These are phyloP conservation scores for Ectemnius continuus DNA, from an alignment of 2,888 invertebrate genomes.

Conservation along the genomic window DNA sequence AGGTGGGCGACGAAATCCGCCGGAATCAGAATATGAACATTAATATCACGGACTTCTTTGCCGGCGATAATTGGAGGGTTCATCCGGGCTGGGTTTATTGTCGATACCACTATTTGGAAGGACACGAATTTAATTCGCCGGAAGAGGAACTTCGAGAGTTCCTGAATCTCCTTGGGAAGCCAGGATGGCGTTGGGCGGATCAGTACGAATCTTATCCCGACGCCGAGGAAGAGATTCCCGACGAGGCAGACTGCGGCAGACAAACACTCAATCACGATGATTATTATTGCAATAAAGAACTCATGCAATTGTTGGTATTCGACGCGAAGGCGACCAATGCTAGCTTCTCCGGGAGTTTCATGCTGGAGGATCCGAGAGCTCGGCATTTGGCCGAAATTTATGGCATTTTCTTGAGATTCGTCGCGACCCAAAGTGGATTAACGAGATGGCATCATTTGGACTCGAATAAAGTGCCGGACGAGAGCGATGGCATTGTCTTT, in stretches of 20 bases:
- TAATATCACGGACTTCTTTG: constrained; percentile 86
- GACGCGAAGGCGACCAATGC: constrained; percentile 88
- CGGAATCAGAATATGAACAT: constrained; percentile 83
- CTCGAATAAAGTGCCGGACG: constrained; percentile 39
- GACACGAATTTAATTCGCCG: constrained; percentile 85
- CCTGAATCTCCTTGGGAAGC: constrained; percentile 82
- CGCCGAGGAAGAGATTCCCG: constrained; percentile 43
- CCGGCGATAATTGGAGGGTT: constrained; percentile 86
- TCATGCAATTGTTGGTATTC: constrained; percentile 91
- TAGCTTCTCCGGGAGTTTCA: constrained; percentile 75
- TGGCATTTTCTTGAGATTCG: constrained; percentile 88
- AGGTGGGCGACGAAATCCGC: constrained; percentile 88
- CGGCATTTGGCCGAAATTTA: constrained; percentile 82
- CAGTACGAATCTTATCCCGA: constrained; percentile 79
- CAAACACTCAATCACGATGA: constrained; percentile 83
- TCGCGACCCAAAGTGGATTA: constrained; percentile 93
- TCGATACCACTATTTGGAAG: constrained; percentile 90
- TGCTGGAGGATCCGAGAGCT: constrained; percentile 26
- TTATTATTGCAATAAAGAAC: constrained; percentile 91
- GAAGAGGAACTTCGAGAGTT: constrained; percentile 89
- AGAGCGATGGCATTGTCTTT: constrained; percentile 80
- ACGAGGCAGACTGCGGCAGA: constrained; percentile 67
- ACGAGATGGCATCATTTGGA: constrained; percentile 87
- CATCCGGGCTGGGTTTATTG: constrained; percentile 95
- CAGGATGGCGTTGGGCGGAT: constrained; percentile 82